Evolutionary conservation across 2,797 vertebrate genomes (phyloP), one percentile per base, ranked within the genome.

Genomic region (Periophthalmus magnuspinnatus): DNA sequence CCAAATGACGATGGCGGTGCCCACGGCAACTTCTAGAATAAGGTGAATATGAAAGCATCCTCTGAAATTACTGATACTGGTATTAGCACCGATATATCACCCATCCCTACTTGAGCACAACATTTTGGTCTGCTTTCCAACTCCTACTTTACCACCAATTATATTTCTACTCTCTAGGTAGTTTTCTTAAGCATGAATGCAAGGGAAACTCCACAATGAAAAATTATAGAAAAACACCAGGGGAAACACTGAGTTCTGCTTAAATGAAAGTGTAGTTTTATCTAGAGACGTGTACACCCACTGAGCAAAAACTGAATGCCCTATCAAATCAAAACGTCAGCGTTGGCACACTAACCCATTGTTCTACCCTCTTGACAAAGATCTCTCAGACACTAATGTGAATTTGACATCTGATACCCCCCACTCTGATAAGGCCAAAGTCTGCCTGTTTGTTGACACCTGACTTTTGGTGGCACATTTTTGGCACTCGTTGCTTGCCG

Each of bases 381-480:
- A 41, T 7, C 13, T 47, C 36, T 63, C 38, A 63, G 36, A 14
- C 21, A 38, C 38, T 16, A 3, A 6, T 47, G 61, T 63, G 61
- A 63, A 24, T 45, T 16, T 28, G 61, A 45, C 61, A 63, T 63
- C 38, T 28, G 36, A 63, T 63, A 24, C 4, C 11, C 21, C 34
- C n/a, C 36, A 14, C 61, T 16, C n/a, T 6, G 61, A 63, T 63
- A 45, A 63, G 61, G n/a, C 36, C 22, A 5, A 24, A 21, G 34
- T 45, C n/a, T 1, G 38, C 3, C 61, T 45, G 38, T 47, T 63
- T 45, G 38, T 24, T 17, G 21, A 45, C 60, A 63, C 61, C 61
- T 63, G 61, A 63, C 61, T 63, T 24, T 58, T 5, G 56, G 32
- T 16, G 61, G 45, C 61, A 63, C 38, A 63, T 63, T 63, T 47